Conservation (phyloP, 2,113 vertebrate species). For the Odobenus rosmarus region DNA sequence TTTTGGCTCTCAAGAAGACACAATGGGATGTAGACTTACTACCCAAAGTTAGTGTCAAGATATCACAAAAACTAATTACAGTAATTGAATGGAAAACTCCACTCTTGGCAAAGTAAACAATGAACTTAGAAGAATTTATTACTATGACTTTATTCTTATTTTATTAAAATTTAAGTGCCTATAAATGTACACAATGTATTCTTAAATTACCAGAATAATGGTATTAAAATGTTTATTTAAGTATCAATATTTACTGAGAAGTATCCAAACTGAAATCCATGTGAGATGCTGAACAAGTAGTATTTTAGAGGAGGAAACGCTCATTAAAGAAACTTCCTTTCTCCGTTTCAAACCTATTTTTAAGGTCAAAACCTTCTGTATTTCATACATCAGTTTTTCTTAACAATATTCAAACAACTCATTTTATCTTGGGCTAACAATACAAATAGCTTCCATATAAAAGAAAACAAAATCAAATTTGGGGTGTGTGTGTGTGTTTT, state of each 20-base stretch:
- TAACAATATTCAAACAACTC: constrained; percentile 29
- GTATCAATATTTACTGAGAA: constrained; percentile 7
- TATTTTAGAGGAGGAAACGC: neutral
- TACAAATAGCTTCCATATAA: constrained; percentile 31
- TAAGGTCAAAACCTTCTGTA: constrained; percentile 32
- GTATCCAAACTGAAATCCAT: neutral
- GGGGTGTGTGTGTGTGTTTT: neutral
- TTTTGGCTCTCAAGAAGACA: constrained; percentile 33
- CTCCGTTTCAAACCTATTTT: constrained; percentile 49
- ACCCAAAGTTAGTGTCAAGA: neutral
- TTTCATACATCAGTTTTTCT: constrained; percentile 30
- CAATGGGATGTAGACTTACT: neutral
- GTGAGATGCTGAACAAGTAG: neutral
- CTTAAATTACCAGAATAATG: constrained; percentile 50
- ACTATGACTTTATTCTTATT: neutral
- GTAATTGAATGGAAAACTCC: neutral
- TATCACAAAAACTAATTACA: neutral
- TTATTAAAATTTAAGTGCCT: constrained; percentile 59
- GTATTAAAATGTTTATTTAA: constrained; percentile 55
- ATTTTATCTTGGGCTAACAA: constrained; percentile 57
- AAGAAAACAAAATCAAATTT: constrained; percentile 48
- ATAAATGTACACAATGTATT: neutral
- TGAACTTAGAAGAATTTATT: constrained; percentile 31
- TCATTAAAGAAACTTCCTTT: constrained; percentile 15
- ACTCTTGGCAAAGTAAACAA: constrained; percentile 13